These are phyloP conservation scores for Chelonus formosanus DNA, from an alignment of 2,888 invertebrate species.

Conservation along the genomic window DNA sequence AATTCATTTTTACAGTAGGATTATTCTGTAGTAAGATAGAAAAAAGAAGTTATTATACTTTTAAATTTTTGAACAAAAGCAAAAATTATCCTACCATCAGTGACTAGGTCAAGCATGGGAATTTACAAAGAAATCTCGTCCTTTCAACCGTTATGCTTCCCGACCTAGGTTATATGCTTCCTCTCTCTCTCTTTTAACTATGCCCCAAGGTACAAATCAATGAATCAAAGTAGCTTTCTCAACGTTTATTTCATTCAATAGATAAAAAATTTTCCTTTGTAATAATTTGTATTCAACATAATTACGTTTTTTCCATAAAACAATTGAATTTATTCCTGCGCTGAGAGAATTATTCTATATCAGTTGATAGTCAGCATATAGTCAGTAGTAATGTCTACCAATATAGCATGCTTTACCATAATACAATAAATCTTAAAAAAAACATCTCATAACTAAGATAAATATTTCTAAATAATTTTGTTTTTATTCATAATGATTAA, in stretches of 20 bases:
- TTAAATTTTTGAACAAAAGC: constrained; percentile 2
- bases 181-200: neutral
- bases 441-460: too few relatives aligned
- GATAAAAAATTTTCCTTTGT: neutral
- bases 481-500: too few relatives aligned
- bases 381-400: too few relatives aligned
- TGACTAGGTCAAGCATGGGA: constrained; percentile 22
- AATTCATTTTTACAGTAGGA: neutral
- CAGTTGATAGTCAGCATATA: too few relatives aligned
- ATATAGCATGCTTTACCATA: too few relatives aligned
- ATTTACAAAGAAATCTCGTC: constrained; percentile 12
- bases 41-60: constrained; percentile 12
- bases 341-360: too few relatives aligned
- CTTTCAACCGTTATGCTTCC: constrained; percentile 22
- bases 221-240: constrained; percentile 16
- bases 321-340: too few relatives aligned
- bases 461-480: too few relatives aligned
- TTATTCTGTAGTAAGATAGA: neutral
- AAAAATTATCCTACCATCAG: constrained; percentile 7
- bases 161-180: constrained; percentile 21
- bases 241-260: constrained; percentile 1
- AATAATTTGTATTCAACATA: neutral
- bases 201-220: constrained; percentile 9
- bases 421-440: too few relatives aligned
- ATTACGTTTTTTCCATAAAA: neutral